A percentile compares a stretch with the other conserved stretches of the same genome.
Conservation (phyloP, 2,113 vertebrate genomes). For the Corynorhinus townsendii region DNA sequence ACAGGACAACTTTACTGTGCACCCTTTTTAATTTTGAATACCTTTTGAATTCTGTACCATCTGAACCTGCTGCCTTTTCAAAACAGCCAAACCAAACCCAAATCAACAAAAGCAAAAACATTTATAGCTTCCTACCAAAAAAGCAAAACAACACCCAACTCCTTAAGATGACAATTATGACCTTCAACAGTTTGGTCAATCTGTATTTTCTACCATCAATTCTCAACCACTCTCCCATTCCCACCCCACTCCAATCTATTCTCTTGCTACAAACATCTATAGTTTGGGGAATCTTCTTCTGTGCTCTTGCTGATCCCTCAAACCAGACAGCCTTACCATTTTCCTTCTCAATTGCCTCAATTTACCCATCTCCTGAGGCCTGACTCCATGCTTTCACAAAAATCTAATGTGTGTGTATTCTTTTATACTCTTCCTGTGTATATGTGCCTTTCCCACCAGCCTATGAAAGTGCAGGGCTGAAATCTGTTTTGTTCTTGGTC, state of each 20-base stretch:
- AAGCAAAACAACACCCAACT: background rate
- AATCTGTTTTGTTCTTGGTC: slow-evolving; percentile 12
- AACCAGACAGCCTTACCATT: background rate
- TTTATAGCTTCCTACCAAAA: background rate
- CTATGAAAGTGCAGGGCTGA: background rate
- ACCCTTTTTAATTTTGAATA: background rate
- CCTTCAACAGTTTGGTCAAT: background rate
- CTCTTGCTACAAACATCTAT: background rate
- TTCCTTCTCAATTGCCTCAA: background rate
- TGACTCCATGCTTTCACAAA: background rate
- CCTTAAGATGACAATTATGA: background rate
- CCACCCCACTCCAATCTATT: background rate
- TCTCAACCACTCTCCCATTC: background rate
- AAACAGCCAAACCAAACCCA: background rate
- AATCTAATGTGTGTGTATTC: background rate
- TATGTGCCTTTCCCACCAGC: background rate
- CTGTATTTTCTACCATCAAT: background rate
- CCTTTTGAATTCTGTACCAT: background rate
- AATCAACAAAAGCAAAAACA: slow-evolving; percentile 8
- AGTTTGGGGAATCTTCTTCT: background rate
- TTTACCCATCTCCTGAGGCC: background rate
- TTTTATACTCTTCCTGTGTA: background rate
- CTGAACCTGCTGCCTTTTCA: background rate
- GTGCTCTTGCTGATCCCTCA: background rate
- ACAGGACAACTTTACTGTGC: background rate